phyloP scores from a whole-genome alignment of 2,797 vertebrate genomes.

The Periophthalmus magnuspinnatus region DNA sequence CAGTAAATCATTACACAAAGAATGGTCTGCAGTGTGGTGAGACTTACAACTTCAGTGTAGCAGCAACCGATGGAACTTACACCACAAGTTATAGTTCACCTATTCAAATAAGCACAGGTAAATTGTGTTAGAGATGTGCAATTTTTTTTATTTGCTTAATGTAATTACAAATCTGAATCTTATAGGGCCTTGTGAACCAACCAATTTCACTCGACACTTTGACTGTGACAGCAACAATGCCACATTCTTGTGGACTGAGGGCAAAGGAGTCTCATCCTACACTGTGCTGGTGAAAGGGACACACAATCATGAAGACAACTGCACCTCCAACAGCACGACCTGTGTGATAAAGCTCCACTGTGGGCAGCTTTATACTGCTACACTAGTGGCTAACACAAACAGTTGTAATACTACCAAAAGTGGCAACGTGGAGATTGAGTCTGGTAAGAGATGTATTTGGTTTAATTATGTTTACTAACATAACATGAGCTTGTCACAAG shows the following conservation, averaged over 20 bases:
- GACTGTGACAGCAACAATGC: slow-evolving; percentile 67
- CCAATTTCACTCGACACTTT: slow-evolving; percentile 54
- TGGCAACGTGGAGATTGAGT: slow-evolving; percentile 54
- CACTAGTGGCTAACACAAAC: slow-evolving; percentile 61
- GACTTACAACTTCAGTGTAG: slow-evolving; percentile 57
- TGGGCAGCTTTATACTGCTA: slow-evolving; percentile 56
- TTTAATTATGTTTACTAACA: neutral
- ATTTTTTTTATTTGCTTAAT: neutral
- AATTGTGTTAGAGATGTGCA: slow-evolving; percentile 7
- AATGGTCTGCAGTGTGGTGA: slow-evolving; percentile 55
- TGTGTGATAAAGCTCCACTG: slow-evolving; percentile 63
- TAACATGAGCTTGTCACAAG: neutral
- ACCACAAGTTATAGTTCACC: slow-evolving; percentile 47
- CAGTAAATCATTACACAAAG: slow-evolving; percentile 32
- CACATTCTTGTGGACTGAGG: slow-evolving; percentile 61
- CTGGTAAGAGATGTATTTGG: slow-evolving; percentile 56
- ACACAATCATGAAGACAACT: slow-evolving; percentile 57
- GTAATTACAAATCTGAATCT: neutral
- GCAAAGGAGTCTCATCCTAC: slow-evolving; percentile 49
- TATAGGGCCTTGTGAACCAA: slow-evolving; percentile 65
- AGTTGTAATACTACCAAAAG: slow-evolving; percentile 66
- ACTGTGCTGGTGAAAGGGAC: slow-evolving; percentile 52
- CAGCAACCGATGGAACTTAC: slow-evolving; percentile 51
- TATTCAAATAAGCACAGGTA: slow-evolving; percentile 62
- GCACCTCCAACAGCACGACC: slow-evolving; percentile 55